A percentile compares a stretch with the other conserved stretches of the same genome.
phyloP scores from a whole-genome alignment of 2,797 vertebrate species.

The Rhabdomys pumilio region DNA sequence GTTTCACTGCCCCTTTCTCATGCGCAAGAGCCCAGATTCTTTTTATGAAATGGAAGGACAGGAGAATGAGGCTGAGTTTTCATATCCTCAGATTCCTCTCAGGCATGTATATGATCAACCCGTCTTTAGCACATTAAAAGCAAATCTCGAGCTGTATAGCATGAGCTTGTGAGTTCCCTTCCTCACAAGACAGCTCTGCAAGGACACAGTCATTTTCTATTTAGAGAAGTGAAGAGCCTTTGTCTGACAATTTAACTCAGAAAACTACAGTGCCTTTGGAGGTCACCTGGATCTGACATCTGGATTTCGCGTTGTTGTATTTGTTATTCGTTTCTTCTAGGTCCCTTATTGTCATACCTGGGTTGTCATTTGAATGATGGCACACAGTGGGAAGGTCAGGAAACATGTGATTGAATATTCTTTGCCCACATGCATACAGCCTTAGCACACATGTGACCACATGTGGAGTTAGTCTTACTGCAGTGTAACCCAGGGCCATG shows the following conservation, averaged over 20 bases:
- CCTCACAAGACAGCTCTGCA: background rate
- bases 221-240: background rate
- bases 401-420: background rate
- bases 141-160: background rate
- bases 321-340: background rate
- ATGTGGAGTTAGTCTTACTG: background rate
- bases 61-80: background rate
- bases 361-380: background rate
- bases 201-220: conserved; percentile 30
- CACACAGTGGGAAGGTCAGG: background rate
- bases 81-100: background rate
- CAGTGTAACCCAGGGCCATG: background rate
- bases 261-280: background rate
- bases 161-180: background rate
- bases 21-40: background rate
- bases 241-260: conserved; percentile 28
- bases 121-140: background rate
- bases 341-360: background rate
- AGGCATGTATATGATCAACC: background rate
- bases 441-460: background rate
- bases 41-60: background rate
- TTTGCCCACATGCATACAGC: background rate
- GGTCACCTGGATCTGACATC: background rate
- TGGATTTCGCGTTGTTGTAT: background rate
- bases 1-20: background rate